These are phyloP conservation scores for Pituophis catenifer DNA, from an alignment of 2,113 vertebrate species.

Conservation along the genomic window DNA sequence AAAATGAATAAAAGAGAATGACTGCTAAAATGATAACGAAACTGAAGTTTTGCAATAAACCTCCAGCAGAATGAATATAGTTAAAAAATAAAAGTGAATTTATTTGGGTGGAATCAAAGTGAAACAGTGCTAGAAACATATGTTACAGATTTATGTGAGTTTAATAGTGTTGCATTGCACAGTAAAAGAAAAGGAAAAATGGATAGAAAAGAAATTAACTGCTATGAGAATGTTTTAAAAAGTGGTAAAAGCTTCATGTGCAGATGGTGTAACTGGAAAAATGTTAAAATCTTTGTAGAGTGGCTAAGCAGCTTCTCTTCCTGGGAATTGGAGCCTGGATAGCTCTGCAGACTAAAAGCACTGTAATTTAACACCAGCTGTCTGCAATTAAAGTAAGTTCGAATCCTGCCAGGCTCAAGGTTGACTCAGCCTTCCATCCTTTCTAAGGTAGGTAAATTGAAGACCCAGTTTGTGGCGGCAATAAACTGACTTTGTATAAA, in stretches of 20 bases:
- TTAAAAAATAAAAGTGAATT: neutral
- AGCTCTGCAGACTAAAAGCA: too few relatives aligned
- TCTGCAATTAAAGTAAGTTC: too few relatives aligned
- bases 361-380: too few relatives aligned
- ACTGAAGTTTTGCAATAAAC: neutral
- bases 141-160: neutral
- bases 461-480: too few relatives aligned
- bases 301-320: neutral
- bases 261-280: neutral
- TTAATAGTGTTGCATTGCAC: neutral
- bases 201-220: neutral
- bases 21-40: neutral
- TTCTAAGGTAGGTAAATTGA: too few relatives aligned
- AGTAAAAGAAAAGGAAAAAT: neutral
- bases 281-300: neutral
- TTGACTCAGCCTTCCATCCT: too few relatives aligned
- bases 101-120: neutral
- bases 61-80: neutral
- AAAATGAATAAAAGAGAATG: neutral
- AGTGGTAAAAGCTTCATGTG: neutral
- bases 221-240: neutral
- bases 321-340: too few relatives aligned
- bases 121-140: neutral
- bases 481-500: too few relatives aligned
- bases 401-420: too few relatives aligned